Base-by-base conservation (phyloP, 2,113 vertebrate genomes). In the Holacanthus passer region DNA sequence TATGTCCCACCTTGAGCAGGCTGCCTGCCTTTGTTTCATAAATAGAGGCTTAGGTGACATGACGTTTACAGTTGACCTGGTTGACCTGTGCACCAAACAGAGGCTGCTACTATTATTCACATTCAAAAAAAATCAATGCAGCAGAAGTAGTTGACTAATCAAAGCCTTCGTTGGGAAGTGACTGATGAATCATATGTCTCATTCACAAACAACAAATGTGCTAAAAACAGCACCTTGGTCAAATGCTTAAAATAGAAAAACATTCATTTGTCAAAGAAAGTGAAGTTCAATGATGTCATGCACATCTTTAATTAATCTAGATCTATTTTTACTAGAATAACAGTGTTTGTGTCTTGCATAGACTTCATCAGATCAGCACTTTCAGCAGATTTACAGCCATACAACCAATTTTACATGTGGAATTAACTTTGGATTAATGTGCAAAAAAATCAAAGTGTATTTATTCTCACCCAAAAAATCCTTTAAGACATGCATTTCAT, bases 221-320 rank as follows among this genome's bases (percentile, higher is more conserved):
- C 83, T 86, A 72, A 85, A 90, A 86, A 75, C 66, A 66, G 73
- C 37, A 47, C 67, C 37, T 67, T 50, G 41, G 39, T 62, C 45
- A 65, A 47, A 60, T 39, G n/a, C 76, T 60, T 68, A 52, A 88
- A 91, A 88, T 89, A 77, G 81, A 76, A 69, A 37, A 66, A 11
- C 53, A 31, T 83, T 69, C 2, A 31, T 19, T 55, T 80, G 66
- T 70, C 66, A 60, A 70, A 70, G 13, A 58, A 45, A 65, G 56
- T 27, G 22, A 39, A 79, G 24, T 39, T 29, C 27, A 24, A n/a
- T 77, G 52, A 64, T 37, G 2, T 82, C 45, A 81, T 5, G n/a
- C 71, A 67, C 37, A 52, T 7, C 27, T 78, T 80, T 5, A 52
- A 77, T 70, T 22, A 39, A 76, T 62, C 39, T 67, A 62, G 5